Percentiles rank a stretch among this genome's conserved stretches.
Conservation (phyloP, 2,113 vertebrate species). For the Osmerus eperlanus region DNA sequence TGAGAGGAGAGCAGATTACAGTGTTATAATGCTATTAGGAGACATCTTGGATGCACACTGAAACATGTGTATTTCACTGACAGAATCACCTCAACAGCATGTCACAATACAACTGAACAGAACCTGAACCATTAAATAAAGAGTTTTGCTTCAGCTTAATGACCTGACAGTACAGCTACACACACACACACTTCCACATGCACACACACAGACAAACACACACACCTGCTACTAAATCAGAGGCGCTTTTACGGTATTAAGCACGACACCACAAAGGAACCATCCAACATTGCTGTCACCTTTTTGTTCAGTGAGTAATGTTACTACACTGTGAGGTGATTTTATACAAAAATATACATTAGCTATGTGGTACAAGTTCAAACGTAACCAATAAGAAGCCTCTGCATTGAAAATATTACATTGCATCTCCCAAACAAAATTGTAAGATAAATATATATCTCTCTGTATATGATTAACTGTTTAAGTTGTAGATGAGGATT, state of each 20-base stretch:
- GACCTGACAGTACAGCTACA: conserved; percentile 7
- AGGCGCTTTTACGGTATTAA: conserved; percentile 22
- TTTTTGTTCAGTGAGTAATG: conserved; percentile 44
- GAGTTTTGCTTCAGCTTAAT: conserved; percentile 20
- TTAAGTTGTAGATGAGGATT: conserved; percentile 50
- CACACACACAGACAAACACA: neutral
- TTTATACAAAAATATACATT: conserved; percentile 62
- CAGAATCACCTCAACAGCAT: neutral
- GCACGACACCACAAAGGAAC: conserved; percentile 46
- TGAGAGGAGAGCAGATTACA: conserved; percentile 23
- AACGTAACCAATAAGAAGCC: conserved; percentile 33
- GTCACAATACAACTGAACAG: conserved; percentile 13
- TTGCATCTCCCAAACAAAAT: conserved; percentile 28
- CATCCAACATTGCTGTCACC: conserved; percentile 29
- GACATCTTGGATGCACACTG: conserved; percentile 20
- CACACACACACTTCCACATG: neutral
- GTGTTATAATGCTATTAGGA: conserved; percentile 15
- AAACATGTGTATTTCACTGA: conserved; percentile 19
- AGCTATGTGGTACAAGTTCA: conserved; percentile 50
- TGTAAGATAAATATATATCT: conserved; percentile 62
- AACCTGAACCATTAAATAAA: conserved; percentile 17
- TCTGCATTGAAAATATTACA: conserved; percentile 56
- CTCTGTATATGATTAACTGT: conserved; percentile 46
- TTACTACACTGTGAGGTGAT: conserved; percentile 16
- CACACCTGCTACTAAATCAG: conserved; percentile 43